Conservation (phyloP, 1,140 invertebrate species). For the Aphelenchoides avenae region DNA sequence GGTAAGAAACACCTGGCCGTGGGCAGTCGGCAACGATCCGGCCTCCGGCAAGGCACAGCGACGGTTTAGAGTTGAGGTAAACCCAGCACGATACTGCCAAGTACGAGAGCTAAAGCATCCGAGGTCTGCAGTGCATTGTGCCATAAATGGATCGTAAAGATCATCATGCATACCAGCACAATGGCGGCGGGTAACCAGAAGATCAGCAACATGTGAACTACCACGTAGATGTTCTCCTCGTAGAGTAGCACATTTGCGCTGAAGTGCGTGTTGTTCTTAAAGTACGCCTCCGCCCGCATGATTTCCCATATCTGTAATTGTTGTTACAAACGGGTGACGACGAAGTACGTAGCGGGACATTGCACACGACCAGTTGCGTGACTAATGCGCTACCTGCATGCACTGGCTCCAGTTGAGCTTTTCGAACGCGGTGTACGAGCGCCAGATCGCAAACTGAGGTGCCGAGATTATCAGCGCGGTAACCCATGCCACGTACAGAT, state of each 20-base stretch:
- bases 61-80: constrained; percentile 50
- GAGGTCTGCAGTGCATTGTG: background rate
- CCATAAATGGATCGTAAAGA: constrained; percentile 17
- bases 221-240: constrained; percentile 47
- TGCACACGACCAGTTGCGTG: background rate
- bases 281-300: constrained; percentile 33
- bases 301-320: constrained; percentile 55
- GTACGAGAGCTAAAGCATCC: constrained; percentile 49
- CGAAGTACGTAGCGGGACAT: background rate
- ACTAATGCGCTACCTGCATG: constrained; percentile 35
- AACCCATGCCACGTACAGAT: constrained; percentile 52
- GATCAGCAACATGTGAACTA: constrained; percentile 52
- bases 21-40: constrained; percentile 1
- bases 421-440: constrained; percentile 47
- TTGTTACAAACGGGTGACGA: constrained; percentile 7
- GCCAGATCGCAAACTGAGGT: constrained; percentile 53
- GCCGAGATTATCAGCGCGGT: constrained; percentile 46
- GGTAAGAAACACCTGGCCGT: constrained; percentile 43
- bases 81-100: constrained; percentile 55
- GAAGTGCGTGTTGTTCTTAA: constrained; percentile 26
- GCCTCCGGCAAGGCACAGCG: constrained; percentile 19
- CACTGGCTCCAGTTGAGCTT: constrained; percentile 54
- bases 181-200: constrained; percentile 54
- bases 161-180: constrained; percentile 39
- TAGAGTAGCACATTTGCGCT: background rate